Conservation (phyloP, 2,888 invertebrate genomes). For the Glyphotaelius pellucidus region DNA sequence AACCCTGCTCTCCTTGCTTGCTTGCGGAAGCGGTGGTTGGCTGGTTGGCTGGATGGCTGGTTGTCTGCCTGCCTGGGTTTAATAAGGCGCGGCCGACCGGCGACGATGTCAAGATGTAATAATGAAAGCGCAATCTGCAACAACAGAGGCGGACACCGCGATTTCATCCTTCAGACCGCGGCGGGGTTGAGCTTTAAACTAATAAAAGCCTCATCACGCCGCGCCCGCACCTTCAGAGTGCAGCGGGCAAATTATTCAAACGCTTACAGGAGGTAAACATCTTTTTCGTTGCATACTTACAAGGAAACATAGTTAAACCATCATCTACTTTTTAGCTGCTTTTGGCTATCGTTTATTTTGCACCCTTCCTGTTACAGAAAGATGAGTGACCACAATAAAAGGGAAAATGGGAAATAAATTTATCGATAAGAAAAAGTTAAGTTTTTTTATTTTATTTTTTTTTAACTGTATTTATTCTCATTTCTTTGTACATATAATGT, state of each 20-base stretch:
- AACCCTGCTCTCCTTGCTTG: not conserved
- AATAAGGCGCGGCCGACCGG: conserved; percentile 27
- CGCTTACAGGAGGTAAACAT: not conserved
- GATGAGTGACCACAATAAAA: too few species aligned
- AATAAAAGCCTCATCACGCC: not conserved
- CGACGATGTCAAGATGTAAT: conserved; percentile 40
- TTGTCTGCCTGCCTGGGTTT: not conserved
- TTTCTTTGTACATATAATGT: too few species aligned
- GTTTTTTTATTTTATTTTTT: too few species aligned
- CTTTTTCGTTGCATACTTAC: not conserved
- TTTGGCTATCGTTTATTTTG: not conserved
- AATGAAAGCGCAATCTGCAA: conserved; percentile 2
- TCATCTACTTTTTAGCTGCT: not conserved
- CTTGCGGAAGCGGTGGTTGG: too few species aligned
- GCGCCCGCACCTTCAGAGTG: not conserved
- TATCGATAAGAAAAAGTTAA: too few species aligned
- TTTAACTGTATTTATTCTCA: too few species aligned
- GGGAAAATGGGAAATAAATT: not conserved
- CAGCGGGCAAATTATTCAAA: not conserved
- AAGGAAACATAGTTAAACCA: not conserved
- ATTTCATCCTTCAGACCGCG: not conserved
- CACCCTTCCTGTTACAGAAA: not conserved
- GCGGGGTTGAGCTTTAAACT: conserved; percentile 6
- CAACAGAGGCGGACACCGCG: conserved; percentile 22
- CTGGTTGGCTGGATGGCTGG: too few species aligned